Evolutionary conservation across 2,113 vertebrate genomes (phyloP).

Genomic region (Oncorhynchus kisutch): DNA sequence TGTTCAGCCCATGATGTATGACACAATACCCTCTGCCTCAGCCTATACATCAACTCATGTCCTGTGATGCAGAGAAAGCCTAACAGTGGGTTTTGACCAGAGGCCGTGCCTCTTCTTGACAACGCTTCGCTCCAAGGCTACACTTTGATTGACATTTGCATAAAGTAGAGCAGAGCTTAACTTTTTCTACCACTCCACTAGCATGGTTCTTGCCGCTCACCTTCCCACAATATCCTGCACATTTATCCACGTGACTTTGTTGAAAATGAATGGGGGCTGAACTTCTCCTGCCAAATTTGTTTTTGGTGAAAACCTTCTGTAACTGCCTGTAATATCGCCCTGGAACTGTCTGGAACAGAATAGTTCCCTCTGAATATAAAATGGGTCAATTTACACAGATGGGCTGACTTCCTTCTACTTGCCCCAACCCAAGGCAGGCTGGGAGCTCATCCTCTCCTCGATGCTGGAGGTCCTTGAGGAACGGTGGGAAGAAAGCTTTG

Average conservation of each 20-base stretch:
- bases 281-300: too few species aligned
- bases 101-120: too few species aligned
- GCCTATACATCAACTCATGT: neutral
- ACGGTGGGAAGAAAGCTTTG: neutral
- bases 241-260: too few species aligned
- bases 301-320: neutral
- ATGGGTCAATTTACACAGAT: neutral
- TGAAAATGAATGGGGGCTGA: too few species aligned
- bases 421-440: slow-evolving; percentile 1
- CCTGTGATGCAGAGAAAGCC: neutral
- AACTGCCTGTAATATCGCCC: slow-evolving; percentile 12
- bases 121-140: too few species aligned
- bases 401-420: slow-evolving; percentile 13
- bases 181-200: too few species aligned
- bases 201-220: too few species aligned
- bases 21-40: neutral
- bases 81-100: too few species aligned
- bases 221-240: too few species aligned
- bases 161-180: too few species aligned
- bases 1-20: neutral
- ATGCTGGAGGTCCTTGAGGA: neutral
- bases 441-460: neutral
- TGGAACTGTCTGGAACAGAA: neutral
- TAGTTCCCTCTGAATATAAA: slow-evolving; percentile 9
- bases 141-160: too few species aligned